Percentiles rank a stretch among this genome's conserved stretches.
Evolutionary conservation across 2,113 vertebrate genomes (phyloP).

Genomic region (Progne subis): DNA sequence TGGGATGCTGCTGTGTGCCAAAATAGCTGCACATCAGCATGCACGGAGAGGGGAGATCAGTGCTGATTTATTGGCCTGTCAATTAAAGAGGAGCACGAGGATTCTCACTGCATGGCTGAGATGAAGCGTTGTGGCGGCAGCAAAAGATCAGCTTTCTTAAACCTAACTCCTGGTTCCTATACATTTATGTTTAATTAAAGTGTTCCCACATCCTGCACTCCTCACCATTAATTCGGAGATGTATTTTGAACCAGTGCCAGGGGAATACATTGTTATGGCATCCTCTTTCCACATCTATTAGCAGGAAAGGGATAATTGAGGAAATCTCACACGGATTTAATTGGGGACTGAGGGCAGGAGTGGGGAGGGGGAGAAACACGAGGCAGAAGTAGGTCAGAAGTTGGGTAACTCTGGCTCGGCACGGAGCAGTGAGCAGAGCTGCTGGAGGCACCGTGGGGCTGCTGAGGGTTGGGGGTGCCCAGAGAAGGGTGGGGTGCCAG

Average conservation of each 20-base stretch:
- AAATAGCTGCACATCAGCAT: slow-evolving; percentile 25
- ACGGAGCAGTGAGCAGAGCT: neutral
- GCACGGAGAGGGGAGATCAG: neutral
- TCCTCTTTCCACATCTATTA: slow-evolving; percentile 60
- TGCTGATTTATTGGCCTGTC: slow-evolving; percentile 43
- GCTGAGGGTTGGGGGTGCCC: neutral
- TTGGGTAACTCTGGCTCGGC: neutral
- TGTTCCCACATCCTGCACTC: slow-evolving; percentile 11
- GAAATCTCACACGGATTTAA: slow-evolving; percentile 60
- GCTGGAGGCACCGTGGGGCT: neutral
- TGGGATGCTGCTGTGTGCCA: neutral
- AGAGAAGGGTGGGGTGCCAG: neutral
- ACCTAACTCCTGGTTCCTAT: neutral
- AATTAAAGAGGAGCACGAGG: slow-evolving; percentile 9
- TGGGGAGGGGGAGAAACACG: neutral
- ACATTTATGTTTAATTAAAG: slow-evolving; percentile 44
- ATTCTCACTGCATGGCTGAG: neutral
- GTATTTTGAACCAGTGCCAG: slow-evolving; percentile 53
- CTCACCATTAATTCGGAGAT: slow-evolving; percentile 11
- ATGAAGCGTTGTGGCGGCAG: slow-evolving; percentile 27
- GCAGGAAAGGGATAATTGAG: slow-evolving; percentile 62
- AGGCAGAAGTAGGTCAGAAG: slow-evolving; percentile 30
- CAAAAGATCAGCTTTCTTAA: neutral
- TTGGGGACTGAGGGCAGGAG: slow-evolving; percentile 55
- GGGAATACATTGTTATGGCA: slow-evolving; percentile 57